phyloP scores from a whole-genome alignment of 2,888 invertebrate species.

The Hetaerina titia region DNA sequence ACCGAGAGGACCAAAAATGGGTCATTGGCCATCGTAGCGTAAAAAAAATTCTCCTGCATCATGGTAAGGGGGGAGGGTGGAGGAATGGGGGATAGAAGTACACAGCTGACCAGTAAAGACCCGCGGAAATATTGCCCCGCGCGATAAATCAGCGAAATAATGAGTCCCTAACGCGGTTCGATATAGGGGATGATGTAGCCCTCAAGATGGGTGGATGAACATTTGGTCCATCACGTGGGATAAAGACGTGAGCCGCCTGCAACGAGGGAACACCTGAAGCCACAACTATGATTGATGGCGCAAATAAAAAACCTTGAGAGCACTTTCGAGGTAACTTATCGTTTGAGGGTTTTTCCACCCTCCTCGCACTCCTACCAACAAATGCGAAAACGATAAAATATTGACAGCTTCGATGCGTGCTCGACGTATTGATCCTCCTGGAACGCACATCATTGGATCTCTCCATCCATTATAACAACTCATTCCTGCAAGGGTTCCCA shows the following conservation, averaged over 20 bases:
- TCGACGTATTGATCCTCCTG: neutral
- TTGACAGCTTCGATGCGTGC: neutral
- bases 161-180: neutral
- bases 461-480: neutral
- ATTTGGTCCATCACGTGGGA: neutral
- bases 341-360: neutral
- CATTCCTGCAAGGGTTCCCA: neutral
- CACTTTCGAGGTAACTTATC: neutral
- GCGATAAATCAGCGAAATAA: neutral
- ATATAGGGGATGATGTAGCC: neutral
- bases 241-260: neutral
- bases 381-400: neutral
- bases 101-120: neutral
- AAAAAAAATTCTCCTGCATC: neutral
- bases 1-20: no score
- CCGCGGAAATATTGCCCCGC: neutral
- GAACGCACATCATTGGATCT: neutral
- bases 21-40: neutral
- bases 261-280: neutral
- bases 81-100: neutral
- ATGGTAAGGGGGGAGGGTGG: neutral
- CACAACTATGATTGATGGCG: neutral
- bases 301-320: neutral
- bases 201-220: neutral
- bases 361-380: neutral